A percentile compares a stretch with the other conserved stretches of the same genome.
Evolutionary conservation across 2,888 invertebrate genomes (phyloP).

Genomic region (Perdita meconis): DNA sequence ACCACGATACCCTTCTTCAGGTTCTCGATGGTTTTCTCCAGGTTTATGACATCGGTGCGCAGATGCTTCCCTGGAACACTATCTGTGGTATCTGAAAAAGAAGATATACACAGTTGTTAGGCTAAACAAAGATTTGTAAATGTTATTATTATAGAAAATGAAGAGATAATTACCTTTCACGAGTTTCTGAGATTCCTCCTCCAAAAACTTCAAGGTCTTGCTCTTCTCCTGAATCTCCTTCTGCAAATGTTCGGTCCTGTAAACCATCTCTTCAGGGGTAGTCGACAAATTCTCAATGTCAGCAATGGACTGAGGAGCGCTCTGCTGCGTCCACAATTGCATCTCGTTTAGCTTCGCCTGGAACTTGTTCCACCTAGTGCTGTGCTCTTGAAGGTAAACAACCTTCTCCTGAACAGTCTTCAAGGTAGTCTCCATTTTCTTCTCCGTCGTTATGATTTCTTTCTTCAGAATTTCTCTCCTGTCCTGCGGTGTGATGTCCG

Average conservation of each 20-base stretch:
- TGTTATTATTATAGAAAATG: neutral
- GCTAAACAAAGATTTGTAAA: neutral
- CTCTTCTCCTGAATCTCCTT: constrained; percentile 91
- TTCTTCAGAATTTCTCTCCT: constrained; percentile 90
- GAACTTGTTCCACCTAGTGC: constrained; percentile 92
- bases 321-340: constrained; percentile 92
- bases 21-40: constrained; percentile 91
- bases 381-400: constrained; percentile 91
- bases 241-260: constrained; percentile 91
- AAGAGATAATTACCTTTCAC: constrained; percentile 83
- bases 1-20: constrained; percentile 91
- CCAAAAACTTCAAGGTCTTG: constrained; percentile 89
- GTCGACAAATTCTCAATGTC: constrained; percentile 91
- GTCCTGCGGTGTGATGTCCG: constrained; percentile 88
- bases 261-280: constrained; percentile 93
- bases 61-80: constrained; percentile 90
- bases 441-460: constrained; percentile 91
- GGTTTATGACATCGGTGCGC: constrained; percentile 89
- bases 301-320: constrained; percentile 90
- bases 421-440: constrained; percentile 90
- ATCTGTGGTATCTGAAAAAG: constrained; percentile 86
- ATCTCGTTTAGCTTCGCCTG: constrained; percentile 91
- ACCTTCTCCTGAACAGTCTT: constrained; percentile 92
- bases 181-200: constrained; percentile 91
- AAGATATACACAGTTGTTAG: neutral